A percentile compares a stretch with the other conserved stretches of the same genome.
These are phyloP conservation scores for Caranx melampygus DNA, from an alignment of 2,113 vertebrate species.

Conservation along the genomic window DNA sequence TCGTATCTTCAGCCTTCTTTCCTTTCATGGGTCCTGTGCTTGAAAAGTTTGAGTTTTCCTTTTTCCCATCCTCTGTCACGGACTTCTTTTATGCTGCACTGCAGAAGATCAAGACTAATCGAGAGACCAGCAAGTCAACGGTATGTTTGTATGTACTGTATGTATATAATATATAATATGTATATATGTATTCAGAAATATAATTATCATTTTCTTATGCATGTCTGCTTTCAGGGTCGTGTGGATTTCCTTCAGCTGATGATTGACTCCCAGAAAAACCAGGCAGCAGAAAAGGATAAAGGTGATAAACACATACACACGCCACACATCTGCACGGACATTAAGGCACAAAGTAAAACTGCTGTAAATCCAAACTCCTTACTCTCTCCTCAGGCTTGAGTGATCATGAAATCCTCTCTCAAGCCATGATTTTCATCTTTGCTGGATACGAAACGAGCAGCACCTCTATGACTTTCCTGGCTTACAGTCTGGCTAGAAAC, in stretches of 20 bases:
- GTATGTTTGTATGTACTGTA: conserved; percentile 24
- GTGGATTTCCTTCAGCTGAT: conserved; percentile 91
- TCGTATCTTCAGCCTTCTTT: conserved; percentile 77
- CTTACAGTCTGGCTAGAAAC: conserved; percentile 83
- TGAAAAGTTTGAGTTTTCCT: conserved; percentile 77
- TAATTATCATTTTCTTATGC: neutral
- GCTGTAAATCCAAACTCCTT: too few species aligned
- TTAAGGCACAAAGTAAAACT: too few species aligned
- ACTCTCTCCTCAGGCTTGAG: conserved; percentile 77
- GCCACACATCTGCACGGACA: too few species aligned
- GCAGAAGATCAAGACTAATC: conserved; percentile 80
- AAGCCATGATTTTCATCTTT: conserved; percentile 85
- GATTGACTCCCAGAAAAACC: conserved; percentile 83
- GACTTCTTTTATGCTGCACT: conserved; percentile 79
- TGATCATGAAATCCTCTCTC: conserved; percentile 85
- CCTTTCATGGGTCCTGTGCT: conserved; percentile 77
- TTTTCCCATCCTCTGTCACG: conserved; percentile 69
- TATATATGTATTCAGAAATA: neutral
- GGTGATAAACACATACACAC: neutral
- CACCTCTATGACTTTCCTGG: conserved; percentile 77
- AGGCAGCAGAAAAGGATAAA: conserved; percentile 23
- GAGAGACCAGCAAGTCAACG: conserved; percentile 38
- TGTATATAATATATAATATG: too few species aligned
- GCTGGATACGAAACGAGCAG: conserved; percentile 88
- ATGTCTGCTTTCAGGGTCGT: conserved; percentile 72